Evolutionary conservation across 2,888 invertebrate genomes (phyloP).

Genomic region (Ophioninae sp.): DNA sequence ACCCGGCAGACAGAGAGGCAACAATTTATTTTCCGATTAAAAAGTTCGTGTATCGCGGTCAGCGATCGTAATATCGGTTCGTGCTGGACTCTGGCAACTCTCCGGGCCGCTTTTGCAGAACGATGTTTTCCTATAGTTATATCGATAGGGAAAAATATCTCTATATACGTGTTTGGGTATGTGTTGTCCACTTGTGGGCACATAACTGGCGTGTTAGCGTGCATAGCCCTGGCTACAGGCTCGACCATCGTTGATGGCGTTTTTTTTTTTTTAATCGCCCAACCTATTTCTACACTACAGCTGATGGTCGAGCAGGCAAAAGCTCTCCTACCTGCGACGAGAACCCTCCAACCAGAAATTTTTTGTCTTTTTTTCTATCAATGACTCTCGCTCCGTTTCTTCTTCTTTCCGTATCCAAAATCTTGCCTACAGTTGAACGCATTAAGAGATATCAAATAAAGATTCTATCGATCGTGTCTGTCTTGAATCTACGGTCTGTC

Average conservation of each 20-base stretch:
- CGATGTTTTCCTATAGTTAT: constrained; percentile 1
- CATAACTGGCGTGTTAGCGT: constrained; percentile 63
- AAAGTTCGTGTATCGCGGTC: constrained; percentile 66
- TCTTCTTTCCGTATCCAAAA: not conserved
- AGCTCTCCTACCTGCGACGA: constrained; percentile 35
- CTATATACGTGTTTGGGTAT: not conserved
- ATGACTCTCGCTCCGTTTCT: constrained; percentile 25
- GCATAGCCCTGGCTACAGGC: constrained; percentile 60
- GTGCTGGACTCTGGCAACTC: constrained; percentile 47
- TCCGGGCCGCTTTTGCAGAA: constrained; percentile 24
- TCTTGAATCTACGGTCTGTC: constrained; percentile 30
- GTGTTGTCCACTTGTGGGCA: not conserved
- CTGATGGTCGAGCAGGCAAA: constrained; percentile 39
- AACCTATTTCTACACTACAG: constrained; percentile 56
- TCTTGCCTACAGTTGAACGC: constrained; percentile 58
- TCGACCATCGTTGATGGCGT: constrained; percentile 12
- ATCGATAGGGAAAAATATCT: not conserved
- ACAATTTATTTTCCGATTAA: constrained; percentile 69
- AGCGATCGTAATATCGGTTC: constrained; percentile 66
- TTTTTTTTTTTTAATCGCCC: constrained; percentile 37
- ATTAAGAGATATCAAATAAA: constrained; percentile 73
- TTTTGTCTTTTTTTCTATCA: constrained; percentile 1
- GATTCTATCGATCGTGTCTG: constrained; percentile 64
- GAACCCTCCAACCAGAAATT: constrained; percentile 30
- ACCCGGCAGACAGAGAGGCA: constrained; percentile 36